Evolutionary conservation across 2,113 vertebrate genomes (phyloP).

Genomic region (Chamaetylas fuelleborni): DNA sequence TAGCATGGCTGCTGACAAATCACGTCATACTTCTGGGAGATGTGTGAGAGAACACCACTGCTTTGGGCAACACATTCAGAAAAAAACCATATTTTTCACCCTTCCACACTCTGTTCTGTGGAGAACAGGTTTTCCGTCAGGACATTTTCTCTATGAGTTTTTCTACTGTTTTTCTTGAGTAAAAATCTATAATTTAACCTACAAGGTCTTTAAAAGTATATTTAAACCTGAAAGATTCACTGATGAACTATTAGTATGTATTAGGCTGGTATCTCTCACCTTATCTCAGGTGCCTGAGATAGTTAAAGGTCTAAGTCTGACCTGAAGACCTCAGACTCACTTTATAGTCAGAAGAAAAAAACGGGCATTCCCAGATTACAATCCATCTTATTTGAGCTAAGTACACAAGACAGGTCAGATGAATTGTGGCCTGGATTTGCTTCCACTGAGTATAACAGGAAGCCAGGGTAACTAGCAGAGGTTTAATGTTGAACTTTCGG

Average conservation of each 20-base stretch:
- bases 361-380: slow-evolving; percentile 28
- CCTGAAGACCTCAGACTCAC: slow-evolving; percentile 24
- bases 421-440: slow-evolving; percentile 57
- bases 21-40: neutral
- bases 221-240: neutral
- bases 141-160: neutral
- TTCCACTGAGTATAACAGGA: slow-evolving; percentile 50
- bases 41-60: neutral
- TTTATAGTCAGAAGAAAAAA: slow-evolving; percentile 37
- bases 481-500: slow-evolving; percentile 34
- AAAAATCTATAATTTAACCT: neutral
- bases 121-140: neutral
- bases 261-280: slow-evolving; percentile 10
- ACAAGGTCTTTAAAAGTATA: neutral
- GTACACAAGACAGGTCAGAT: slow-evolving; percentile 49
- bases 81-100: neutral
- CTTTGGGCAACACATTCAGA: neutral
- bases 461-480: slow-evolving; percentile 34
- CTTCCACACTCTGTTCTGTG: neutral
- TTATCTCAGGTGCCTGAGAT: slow-evolving; percentile 55
- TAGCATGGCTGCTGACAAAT: neutral
- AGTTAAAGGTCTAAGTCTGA: slow-evolving; percentile 26
- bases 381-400: slow-evolving; percentile 58
- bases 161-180: neutral
- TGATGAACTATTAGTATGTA: neutral